A percentile compares a stretch with the other conserved stretches of the same genome.
phyloP scores from a whole-genome alignment of 1,140 invertebrate species.

The Neodiprion virginianus region DNA sequence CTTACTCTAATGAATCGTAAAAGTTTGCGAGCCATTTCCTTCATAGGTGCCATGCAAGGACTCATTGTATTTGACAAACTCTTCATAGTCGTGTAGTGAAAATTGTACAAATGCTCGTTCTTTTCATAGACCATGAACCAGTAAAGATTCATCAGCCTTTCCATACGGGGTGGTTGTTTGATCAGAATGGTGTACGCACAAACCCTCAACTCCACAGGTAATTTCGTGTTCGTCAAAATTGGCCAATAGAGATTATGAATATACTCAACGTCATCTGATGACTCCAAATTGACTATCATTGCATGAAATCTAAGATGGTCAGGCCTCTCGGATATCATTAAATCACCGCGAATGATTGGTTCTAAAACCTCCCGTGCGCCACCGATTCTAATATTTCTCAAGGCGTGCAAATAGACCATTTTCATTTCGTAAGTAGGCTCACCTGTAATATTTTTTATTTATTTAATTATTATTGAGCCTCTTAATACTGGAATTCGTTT shows the following conservation, averaged over 20 bases:
- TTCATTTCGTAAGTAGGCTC: conserved; percentile 39
- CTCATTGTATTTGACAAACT: conserved; percentile 47
- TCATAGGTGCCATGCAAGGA: conserved; percentile 43
- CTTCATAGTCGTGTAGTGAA: conserved; percentile 54
- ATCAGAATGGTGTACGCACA: conserved; percentile 54
- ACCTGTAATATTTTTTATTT: conserved; percentile 25
- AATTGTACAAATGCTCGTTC: conserved; percentile 55
- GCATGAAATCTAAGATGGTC: conserved; percentile 46
- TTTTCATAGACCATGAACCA: conserved; percentile 54
- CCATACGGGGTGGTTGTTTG: conserved; percentile 42
- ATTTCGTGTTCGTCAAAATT: conserved; percentile 44
- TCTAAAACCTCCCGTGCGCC: conserved; percentile 36
- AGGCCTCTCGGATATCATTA: conserved; percentile 31
- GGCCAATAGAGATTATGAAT: conserved; percentile 55
- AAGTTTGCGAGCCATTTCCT: conserved; percentile 43
- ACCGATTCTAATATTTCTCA: conserved; percentile 42
- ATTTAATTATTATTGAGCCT: conserved; percentile 6
- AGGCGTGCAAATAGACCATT: conserved; percentile 44
- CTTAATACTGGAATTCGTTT: background rate
- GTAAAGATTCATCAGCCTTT: conserved; percentile 50
- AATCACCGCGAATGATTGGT: conserved; percentile 39
- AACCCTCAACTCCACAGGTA: conserved; percentile 46
- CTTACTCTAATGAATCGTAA: conserved; percentile 38
- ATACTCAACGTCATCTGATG: conserved; percentile 36
- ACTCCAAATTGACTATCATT: conserved; percentile 42